phyloP scores from a whole-genome alignment of 2,888 invertebrate genomes.

The Quadroppia sp. region DNA sequence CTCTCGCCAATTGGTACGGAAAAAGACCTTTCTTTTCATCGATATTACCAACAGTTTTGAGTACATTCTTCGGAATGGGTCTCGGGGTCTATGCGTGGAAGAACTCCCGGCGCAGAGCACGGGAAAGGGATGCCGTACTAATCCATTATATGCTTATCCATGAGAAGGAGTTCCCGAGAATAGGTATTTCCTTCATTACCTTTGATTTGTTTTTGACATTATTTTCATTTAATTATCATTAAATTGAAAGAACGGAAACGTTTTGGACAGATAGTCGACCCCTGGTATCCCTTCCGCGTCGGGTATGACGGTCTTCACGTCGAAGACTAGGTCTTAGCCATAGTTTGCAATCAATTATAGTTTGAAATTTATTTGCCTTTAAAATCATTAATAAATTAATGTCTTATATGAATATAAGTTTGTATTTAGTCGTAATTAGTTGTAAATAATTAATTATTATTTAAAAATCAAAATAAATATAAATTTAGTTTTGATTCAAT shows the following conservation, averaged over 20 bases:
- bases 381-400: too few relatives aligned
- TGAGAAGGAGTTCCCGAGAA: conserved; percentile 40
- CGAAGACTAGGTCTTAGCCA: too few relatives aligned
- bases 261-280: neutral
- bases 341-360: too few relatives aligned
- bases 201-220: neutral
- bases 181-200: conserved; percentile 17
- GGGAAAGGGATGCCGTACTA: conserved; percentile 21
- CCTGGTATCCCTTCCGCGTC: neutral
- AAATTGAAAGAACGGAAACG: neutral
- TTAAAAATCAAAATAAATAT: too few relatives aligned
- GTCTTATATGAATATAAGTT: too few relatives aligned
- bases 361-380: too few relatives aligned
- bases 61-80: neutral
- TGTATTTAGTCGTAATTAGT: too few relatives aligned
- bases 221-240: neutral
- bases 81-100: neutral
- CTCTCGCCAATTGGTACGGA: neutral
- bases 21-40: neutral
- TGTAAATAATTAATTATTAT: too few relatives aligned
- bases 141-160: conserved; percentile 39
- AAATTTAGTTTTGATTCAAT: too few relatives aligned
- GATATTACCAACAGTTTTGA: too few relatives aligned
- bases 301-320: neutral
- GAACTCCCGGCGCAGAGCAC: neutral